These are phyloP conservation scores for Pseudeuparius sepicola DNA, from an alignment of 2,888 invertebrate species.

Conservation along the genomic window DNA sequence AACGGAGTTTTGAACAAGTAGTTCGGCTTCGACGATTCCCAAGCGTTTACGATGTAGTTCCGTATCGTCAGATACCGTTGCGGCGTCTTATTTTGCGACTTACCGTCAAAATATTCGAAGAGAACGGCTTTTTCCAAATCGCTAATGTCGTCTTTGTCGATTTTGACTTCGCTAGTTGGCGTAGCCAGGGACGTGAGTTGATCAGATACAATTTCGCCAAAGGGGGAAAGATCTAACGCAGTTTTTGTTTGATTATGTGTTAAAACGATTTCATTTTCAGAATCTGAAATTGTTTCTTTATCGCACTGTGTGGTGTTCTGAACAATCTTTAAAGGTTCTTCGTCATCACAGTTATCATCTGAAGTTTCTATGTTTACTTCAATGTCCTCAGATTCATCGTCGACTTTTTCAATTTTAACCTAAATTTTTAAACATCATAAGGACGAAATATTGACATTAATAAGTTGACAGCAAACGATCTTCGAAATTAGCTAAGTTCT, in stretches of 20 bases:
- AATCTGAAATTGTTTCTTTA: no score
- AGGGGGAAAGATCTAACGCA: constrained; percentile 24
- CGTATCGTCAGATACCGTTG: constrained; percentile 49
- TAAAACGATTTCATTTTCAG: no score
- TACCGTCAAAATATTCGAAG: constrained; percentile 47
- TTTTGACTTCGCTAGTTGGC: constrained; percentile 39
- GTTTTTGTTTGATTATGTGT: no score
- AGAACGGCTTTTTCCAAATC: constrained; percentile 47
- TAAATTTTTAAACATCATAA: no score
- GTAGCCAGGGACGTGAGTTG: constrained; percentile 35
- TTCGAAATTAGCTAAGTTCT: background rate
- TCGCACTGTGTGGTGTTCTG: no score
- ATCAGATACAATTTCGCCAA: constrained; percentile 25
- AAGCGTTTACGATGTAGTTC: constrained; percentile 47
- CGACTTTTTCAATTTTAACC: constrained; percentile 34
- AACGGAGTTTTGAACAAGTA: constrained; percentile 51
- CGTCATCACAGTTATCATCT: no score
- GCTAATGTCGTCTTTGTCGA: constrained; percentile 38
- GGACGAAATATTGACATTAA: constrained; percentile 5
- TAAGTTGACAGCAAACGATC: background rate
- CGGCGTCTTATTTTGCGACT: constrained; percentile 45
- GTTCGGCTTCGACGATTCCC: constrained; percentile 43
- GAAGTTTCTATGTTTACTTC: constrained; percentile 52
- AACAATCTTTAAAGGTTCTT: no score
- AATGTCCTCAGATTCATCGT: constrained; percentile 40